Evolutionary conservation across 2,113 vertebrate species (phyloP).

Genomic region (Embiotoca jacksoni): DNA sequence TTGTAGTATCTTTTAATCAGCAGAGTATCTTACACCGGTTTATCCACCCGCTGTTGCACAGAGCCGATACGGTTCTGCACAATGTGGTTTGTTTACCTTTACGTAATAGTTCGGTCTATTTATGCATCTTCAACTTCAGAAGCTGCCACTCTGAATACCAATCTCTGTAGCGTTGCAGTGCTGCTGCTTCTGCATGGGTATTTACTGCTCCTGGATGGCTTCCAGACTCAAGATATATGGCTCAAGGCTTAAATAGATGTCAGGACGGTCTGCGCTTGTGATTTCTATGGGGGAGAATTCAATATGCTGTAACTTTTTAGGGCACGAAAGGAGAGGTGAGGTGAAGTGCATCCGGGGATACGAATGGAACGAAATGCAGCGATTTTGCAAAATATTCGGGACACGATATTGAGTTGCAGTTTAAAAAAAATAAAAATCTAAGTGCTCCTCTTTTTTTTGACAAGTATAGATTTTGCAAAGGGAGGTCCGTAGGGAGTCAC

Average conservation of each 20-base stretch:
- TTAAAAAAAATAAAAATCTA: conserved; percentile 1
- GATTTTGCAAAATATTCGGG: conserved; percentile 47
- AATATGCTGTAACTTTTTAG: conserved; percentile 52
- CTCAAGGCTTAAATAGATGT: conserved; percentile 67
- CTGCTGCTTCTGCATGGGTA: conserved; percentile 48
- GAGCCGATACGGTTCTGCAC: conserved; percentile 42
- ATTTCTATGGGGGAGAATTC: conserved; percentile 59
- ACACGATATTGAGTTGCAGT: conserved; percentile 32
- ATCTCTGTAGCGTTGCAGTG: conserved; percentile 43
- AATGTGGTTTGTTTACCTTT: conserved; percentile 63
- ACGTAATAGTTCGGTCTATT: conserved; percentile 59
- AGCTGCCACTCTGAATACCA: conserved; percentile 63
- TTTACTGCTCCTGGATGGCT: conserved; percentile 60
- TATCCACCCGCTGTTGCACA: conserved; percentile 55
- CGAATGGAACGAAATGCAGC: conserved; percentile 42
- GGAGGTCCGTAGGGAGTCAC: conserved; percentile 1
- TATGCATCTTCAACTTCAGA: conserved; percentile 61
- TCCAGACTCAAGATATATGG: conserved; percentile 64
- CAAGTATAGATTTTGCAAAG: conserved; percentile 14
- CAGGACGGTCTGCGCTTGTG: conserved; percentile 61
- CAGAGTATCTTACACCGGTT: conserved; percentile 30
- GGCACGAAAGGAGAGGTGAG: conserved; percentile 37
- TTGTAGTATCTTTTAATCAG: conserved; percentile 39
- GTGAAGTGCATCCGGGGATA: conserved; percentile 28
- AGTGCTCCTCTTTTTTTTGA: not conserved